These are phyloP conservation scores for Myiagra hebetior DNA, from an alignment of 2,113 vertebrate genomes.

Conservation along the genomic window DNA sequence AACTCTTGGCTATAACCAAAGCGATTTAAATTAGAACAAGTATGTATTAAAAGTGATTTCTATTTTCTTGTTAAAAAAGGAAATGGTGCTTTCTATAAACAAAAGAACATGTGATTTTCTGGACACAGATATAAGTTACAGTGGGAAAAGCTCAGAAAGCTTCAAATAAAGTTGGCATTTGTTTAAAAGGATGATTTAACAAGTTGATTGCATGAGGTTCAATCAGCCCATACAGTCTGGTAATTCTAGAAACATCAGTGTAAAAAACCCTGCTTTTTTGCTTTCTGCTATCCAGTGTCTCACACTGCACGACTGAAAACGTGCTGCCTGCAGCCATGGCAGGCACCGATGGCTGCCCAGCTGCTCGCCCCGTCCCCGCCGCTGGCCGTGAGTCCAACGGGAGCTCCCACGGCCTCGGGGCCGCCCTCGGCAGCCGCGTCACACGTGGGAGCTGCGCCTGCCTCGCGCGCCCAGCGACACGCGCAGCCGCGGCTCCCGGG, in stretches of 20 bases:
- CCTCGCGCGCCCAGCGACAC: slow-evolving; percentile 79
- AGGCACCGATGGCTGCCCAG: rapidly evolving
- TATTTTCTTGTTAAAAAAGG: background rate
- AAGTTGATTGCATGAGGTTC: slow-evolving; percentile 29
- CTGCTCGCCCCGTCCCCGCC: background rate
- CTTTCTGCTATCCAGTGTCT: background rate
- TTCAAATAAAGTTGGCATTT: slow-evolving; percentile 16
- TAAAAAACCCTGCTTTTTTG: background rate
- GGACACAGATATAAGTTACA: background rate
- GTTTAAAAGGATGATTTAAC: slow-evolving; percentile 38
- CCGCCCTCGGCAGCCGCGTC: background rate
- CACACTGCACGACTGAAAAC: background rate
- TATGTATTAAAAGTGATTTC: background rate
- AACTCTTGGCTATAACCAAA: slow-evolving; percentile 11
- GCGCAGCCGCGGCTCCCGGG: slow-evolving; percentile 85
- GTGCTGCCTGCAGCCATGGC: background rate
- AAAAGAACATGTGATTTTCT: background rate
- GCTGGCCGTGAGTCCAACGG: background rate
- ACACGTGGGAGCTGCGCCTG: background rate
- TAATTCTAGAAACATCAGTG: slow-evolving; percentile 1
- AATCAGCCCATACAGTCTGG: background rate
- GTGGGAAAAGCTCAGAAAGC: slow-evolving; percentile 20
- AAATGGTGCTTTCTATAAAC: background rate
- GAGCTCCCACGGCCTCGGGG: background rate
- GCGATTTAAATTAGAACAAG: background rate